Base-by-base conservation (phyloP, 2,113 vertebrate species). In the Xiphophorus hellerii region DNA sequence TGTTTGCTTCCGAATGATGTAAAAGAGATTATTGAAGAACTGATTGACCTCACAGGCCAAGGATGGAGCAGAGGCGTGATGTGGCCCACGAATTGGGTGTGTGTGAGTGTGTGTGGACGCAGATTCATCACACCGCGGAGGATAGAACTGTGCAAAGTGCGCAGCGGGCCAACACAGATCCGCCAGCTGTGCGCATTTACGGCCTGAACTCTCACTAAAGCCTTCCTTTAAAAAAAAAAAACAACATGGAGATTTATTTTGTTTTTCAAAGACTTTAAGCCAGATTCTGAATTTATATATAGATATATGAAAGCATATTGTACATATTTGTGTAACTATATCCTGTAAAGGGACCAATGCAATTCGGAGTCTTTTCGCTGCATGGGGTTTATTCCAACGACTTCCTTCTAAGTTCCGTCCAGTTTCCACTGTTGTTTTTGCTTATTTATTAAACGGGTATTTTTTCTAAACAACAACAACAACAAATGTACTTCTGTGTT, bases 381-480 rank as follows among this genome's bases (percentile, higher is more conserved):
- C 92, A 93, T 94, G 92, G 65, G 92, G 92, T 90, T 83, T 82
- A 88, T 84, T 73, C 86, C 78, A 75, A 65, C 73, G 83, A 84
- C 68, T 78, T 91, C 89, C 82, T 90, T 88, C 80, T 44, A 66
- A 86, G 92, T 90, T 92, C 94, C 80, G 85, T 96, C 93, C 94
- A 94, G 78, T 96, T 95, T 96, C 95, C 92, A 95, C 95, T 95
- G 95, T 71, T 28, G 61, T 67, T 30, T 44, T 78, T 81, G 94
- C 93, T 96, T 98, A 98, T 98, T 98, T 98, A 97, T 98, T 97
- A 96, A 95, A 96, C 93, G 92, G 86, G 85, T 93, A 90, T 93
- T 96, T 74, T 96, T 96, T 94, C 93, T 20, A 28, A 67, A 28
- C 37, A 8, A 37, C 35, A 65, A 65, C 0, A 20, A 28, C 94